Evolutionary conservation across 2,797 vertebrate species (phyloP), one percentile per base, ranked within the genome.

Genomic region (Moxostoma hubbsi): DNA sequence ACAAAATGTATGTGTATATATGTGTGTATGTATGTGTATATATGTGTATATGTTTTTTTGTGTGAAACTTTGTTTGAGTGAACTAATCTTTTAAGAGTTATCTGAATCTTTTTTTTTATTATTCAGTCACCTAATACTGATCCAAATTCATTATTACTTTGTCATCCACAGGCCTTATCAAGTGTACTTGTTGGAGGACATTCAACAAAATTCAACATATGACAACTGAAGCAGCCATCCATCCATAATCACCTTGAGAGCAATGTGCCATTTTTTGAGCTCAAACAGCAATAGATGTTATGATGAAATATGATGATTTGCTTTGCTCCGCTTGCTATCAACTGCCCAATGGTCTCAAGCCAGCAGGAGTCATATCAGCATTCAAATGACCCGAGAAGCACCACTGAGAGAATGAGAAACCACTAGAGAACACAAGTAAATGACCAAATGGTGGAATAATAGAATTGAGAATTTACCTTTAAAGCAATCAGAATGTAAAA

Each of bases 351-450:
- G 59, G 66, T 73, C 72, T 80, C 36, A 50, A 49, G 63, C 11
- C 80, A 80, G 80, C 73, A 80, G 53, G 76, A 62, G 46, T 49
- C 68, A 73, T 54, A 82, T 76, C 58, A 77, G 51, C 73, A 84
- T 79, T 73, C 73, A 81, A 53, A 84, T 80, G 58, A 68, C 5
- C 53, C 36, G 13, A n/a, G 58, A 72, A 24, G 18, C 13, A 51
- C 67, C 8, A 57, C 66, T 62, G 64, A 64, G 67, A 24, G 57
- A 71, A 43, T 50, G 63, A 18, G 68, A 7, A n/a, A 18, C 5
- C 57, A 45, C 45, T 16, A 11, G 18, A 77, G 43, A 77, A 63
- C 55, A 63, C 8, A 9, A 45, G 49, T 54, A 70, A 78, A 54
- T 46, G 49, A 63, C 36, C n/a, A 6, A 63, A 69, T 5, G 12